Base-by-base conservation (phyloP, 2,113 vertebrate species). In the Planiliza haematocheilus region DNA sequence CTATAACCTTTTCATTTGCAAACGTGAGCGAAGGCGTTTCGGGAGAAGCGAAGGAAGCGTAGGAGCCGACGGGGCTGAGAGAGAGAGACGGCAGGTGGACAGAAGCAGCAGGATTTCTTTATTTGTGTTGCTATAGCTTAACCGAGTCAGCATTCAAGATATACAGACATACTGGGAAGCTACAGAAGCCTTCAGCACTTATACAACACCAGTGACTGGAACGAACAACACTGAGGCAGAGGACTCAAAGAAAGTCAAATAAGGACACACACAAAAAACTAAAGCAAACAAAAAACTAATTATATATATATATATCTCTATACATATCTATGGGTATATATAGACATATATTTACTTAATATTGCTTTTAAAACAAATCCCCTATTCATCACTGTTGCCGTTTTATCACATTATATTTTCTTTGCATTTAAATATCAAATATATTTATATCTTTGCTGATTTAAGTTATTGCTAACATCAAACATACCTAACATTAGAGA, bases 391-490 rank as follows among this genome's bases (percentile, higher is more conserved):
- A 71, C 88, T 58, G 62, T 66, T 67, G 60, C 79, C 67, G 72
- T 45, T 69, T 83, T 7, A 79, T 70, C 60, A 74, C 42, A 14
- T 81, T 84, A 82, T 83, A 72, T 75, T 80, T 85, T 80, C 74
- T 85, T 79, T 82, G 85, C 71, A 85, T 91, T 91, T 83, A 90
- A 88, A 93, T 92, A 90, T 90, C 82, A 92, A 91, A 93, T 91
- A 93, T 93, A 92, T 91, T 86, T 52, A 30, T 30, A 30, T 30
- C 81, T 81, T 90, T 83, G 88, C 61, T 77, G 71, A 82, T 86
- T 87, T 65, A 69, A 50, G 71, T 93, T 94, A 94, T 94, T 94
- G 93, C 93, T 91, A 92, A 94, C 90, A 90, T 90, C 66, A 83
- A 88, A 86, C 65, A 38, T 73, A 86, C 70, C 72, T 79, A 86